Conservation (phyloP, 2,113 vertebrate species). For the Vicugna pacos region DNA sequence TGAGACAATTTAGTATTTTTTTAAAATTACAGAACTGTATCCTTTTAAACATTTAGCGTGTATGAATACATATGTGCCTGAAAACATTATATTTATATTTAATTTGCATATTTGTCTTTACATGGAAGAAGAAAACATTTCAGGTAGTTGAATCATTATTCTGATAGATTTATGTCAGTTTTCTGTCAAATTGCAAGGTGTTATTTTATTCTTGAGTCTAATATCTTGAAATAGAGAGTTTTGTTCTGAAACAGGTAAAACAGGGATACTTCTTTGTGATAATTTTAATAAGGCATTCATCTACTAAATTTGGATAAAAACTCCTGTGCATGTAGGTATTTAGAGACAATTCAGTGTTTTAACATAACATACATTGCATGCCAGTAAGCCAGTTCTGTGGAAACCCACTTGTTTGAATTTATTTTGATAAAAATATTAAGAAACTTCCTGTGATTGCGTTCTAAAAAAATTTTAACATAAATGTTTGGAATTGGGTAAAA, state of each 20-base stretch:
- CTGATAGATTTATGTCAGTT: neutral
- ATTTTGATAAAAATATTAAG: neutral
- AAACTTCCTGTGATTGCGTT: neutral
- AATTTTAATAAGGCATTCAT: neutral
- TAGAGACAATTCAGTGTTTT: neutral
- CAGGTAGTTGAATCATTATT: slow-evolving; percentile 1
- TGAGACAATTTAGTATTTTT: neutral
- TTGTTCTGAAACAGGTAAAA: neutral
- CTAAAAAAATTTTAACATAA: neutral
- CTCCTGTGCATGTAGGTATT: neutral
- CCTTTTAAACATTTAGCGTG: neutral
- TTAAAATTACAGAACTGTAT: neutral
- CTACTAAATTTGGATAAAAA: neutral
- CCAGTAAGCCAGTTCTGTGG: neutral
- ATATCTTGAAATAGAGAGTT: neutral
- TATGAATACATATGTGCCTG: neutral
- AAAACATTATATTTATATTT: neutral
- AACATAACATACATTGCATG: neutral
- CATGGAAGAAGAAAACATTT: neutral
- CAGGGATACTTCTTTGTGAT: neutral
- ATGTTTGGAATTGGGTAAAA: neutral
- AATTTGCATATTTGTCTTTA: neutral
- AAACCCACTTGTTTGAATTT: neutral
- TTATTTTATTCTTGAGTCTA: slow-evolving; percentile 42
- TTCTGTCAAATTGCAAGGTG: neutral